Conservation (phyloP, 2,113 vertebrate species). For the Eclectus roratus region DNA sequence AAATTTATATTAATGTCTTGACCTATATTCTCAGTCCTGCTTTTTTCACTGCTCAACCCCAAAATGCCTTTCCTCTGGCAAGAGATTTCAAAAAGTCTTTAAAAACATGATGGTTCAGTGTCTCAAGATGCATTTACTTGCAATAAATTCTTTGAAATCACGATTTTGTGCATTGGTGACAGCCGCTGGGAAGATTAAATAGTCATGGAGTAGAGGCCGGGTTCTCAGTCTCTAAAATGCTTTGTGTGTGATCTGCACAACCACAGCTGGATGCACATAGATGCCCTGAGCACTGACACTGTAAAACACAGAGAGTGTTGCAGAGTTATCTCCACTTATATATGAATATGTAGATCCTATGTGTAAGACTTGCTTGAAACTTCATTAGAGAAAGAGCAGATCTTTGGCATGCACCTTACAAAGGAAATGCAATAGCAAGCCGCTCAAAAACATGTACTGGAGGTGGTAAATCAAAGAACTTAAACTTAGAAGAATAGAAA, state of each 20-base stretch:
- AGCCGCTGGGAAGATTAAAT: neutral
- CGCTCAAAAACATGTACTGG: fast-evolving
- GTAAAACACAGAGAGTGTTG: neutral
- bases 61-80: slow-evolving; percentile 51
- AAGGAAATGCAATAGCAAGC: neutral
- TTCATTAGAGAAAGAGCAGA: neutral
- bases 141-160: slow-evolving; percentile 18
- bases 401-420: neutral
- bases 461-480: neutral
- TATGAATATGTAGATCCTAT: neutral
- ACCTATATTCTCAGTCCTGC: slow-evolving; percentile 74
- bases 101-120: neutral
- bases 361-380: neutral
- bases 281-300: neutral
- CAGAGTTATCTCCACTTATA: neutral
- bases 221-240: neutral
- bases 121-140: neutral
- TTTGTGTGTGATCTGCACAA: neutral
- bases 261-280: neutral
- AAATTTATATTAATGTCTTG: slow-evolving; percentile 85
- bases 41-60: slow-evolving; percentile 60
- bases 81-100: slow-evolving; percentile 27
- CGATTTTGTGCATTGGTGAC: neutral
- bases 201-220: neutral
- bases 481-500: neutral